Conservation (phyloP, 2,888 invertebrate species). For the Idaea aversata region DNA sequence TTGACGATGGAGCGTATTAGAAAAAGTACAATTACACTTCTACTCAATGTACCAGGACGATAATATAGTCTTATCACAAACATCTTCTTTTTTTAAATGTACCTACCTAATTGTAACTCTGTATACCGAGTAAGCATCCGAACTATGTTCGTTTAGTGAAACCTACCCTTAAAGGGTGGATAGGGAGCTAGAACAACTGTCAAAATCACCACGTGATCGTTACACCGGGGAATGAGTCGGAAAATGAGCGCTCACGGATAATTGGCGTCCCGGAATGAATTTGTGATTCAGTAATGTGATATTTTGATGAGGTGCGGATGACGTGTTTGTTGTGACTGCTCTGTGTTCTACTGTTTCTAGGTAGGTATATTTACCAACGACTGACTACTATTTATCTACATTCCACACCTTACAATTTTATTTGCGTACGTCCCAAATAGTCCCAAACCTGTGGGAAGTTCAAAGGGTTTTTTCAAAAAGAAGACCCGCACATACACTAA, state of each 20-base stretch:
- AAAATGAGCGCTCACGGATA: conserved; percentile 75
- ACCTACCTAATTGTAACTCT: conserved; percentile 12
- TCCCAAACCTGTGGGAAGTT: no score
- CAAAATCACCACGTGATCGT: conserved; percentile 78
- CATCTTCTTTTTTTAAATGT: no score
- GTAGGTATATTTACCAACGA: background rate
- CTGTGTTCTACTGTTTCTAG: background rate
- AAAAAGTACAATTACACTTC: no score
- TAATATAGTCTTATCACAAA: no score
- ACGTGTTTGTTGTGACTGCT: conserved; percentile 35
- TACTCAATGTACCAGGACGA: no score
- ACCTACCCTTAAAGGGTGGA: conserved; percentile 34
- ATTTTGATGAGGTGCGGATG: conserved; percentile 75
- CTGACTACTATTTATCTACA: no score
- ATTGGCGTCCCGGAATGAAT: conserved; percentile 74
- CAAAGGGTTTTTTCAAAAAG: no score
- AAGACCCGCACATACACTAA: no score
- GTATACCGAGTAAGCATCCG: conserved; percentile 7
- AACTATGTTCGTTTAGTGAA: conserved; percentile 24
- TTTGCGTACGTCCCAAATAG: no score
- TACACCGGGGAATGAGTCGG: conserved; percentile 76
- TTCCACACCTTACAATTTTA: no score
- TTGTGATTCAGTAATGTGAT: conserved; percentile 74
- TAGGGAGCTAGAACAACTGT: conserved; percentile 59
- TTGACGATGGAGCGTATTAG: no score